A percentile compares a stretch with the other conserved stretches of the same genome.
phyloP scores from a whole-genome alignment of 2,888 invertebrate genomes.

The Melolontha melolontha region DNA sequence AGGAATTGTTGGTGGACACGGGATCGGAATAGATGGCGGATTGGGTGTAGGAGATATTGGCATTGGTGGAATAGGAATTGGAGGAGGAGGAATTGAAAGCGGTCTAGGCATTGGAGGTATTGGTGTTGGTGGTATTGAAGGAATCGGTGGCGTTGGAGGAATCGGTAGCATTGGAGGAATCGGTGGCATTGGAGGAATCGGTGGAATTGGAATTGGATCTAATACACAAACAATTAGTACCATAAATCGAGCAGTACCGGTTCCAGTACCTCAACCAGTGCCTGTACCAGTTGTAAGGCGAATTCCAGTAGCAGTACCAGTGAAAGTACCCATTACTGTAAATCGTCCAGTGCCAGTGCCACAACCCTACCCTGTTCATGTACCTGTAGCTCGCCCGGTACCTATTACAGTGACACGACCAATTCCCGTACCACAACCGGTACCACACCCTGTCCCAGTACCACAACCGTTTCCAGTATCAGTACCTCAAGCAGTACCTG shows the following conservation, averaged over 20 bases:
- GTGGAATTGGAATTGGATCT: slow-evolving; percentile 43
- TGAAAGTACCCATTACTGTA: slow-evolving; percentile 54
- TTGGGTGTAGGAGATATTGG: slow-evolving; percentile 43
- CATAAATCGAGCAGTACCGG: slow-evolving; percentile 53
- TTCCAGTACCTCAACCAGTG: slow-evolving; percentile 52
- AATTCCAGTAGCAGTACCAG: slow-evolving; percentile 53
- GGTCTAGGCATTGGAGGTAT: slow-evolving; percentile 42
- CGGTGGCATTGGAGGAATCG: slow-evolving; percentile 34
- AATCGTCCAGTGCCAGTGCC: slow-evolving; percentile 52
- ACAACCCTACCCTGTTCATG: slow-evolving; percentile 51
- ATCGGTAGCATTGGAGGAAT: slow-evolving; percentile 34
- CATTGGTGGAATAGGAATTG: slow-evolving; percentile 45
- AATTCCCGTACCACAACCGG: slow-evolving; percentile 54
- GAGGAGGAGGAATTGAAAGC: slow-evolving; percentile 43
- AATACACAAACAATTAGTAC: slow-evolving; percentile 51
- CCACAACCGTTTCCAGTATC: slow-evolving; percentile 55
- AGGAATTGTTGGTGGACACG: slow-evolving; percentile 41
- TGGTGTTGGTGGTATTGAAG: slow-evolving; percentile 39
- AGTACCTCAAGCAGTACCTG: slow-evolving; percentile 59
- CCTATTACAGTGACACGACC: slow-evolving; percentile 54
- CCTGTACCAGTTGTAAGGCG: slow-evolving; percentile 53
- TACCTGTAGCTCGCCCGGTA: slow-evolving; percentile 50
- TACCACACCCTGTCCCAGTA: slow-evolving; percentile 51
- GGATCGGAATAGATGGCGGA: slow-evolving; percentile 43
- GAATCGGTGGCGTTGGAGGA: slow-evolving; percentile 42